These are phyloP conservation scores for Umimayanthus chanpuru DNA, from an alignment of 92 coral and sea anemone genomes.

Conservation along the genomic window DNA sequence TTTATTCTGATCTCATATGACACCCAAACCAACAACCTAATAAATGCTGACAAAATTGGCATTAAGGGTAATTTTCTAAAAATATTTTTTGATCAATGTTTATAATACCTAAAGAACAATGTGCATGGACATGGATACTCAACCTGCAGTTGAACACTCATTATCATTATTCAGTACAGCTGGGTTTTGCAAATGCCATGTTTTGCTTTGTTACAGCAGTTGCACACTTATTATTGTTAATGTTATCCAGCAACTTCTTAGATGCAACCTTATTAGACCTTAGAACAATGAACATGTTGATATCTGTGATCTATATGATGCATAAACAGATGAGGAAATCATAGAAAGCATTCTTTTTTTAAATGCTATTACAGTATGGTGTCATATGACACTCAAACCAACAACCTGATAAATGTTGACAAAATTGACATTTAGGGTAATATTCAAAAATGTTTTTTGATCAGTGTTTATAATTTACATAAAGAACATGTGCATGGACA, in stretches of 20 bases:
- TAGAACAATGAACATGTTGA: no score
- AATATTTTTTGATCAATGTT: neutral
- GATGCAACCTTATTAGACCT: no score
- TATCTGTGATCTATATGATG: slow-evolving; percentile 3
- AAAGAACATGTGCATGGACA: neutral
- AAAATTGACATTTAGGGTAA: neutral
- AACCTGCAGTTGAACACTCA: no score
- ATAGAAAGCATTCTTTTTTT: neutral
- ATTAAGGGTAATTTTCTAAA: neutral
- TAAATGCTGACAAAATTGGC: slow-evolving; percentile 1
- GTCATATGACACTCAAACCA: slow-evolving; percentile 3
- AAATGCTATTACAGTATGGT: neutral
- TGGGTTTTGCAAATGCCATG: no score
- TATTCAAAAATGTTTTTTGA: neutral
- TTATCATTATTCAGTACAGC: no score
- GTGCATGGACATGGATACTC: neutral
- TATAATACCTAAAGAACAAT: neutral
- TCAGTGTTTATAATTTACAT: neutral
- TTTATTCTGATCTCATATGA: neutral
- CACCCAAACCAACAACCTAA: slow-evolving; percentile 1
- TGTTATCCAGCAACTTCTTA: no score
- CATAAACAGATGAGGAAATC: neutral
- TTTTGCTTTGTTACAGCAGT: no score
- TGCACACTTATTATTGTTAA: no score
- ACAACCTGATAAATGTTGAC: neutral